phyloP scores from a whole-genome alignment of 2,797 vertebrate species.

The Pangasius mekongensis region DNA sequence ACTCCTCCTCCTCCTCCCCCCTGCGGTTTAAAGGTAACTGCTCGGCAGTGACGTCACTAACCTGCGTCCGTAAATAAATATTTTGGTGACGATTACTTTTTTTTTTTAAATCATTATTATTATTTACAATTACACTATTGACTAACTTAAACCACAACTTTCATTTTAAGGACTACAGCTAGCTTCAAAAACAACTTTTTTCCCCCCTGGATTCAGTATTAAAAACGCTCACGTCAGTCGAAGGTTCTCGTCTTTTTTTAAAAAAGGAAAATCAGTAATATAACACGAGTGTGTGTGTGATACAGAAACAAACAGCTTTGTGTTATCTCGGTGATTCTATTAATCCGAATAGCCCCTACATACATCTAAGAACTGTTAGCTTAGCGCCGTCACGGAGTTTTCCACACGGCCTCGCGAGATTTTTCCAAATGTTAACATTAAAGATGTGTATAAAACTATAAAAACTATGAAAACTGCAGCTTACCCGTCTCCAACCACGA shows the following conservation, averaged over 20 bases:
- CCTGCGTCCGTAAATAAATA: background rate
- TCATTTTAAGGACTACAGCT: background rate
- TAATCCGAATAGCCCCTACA: background rate
- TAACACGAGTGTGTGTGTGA: background rate
- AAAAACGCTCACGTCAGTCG: background rate
- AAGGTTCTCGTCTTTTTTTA: too few relatives aligned
- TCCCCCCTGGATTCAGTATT: background rate
- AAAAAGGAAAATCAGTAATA: background rate
- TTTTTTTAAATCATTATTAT: background rate
- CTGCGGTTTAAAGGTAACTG: slow-evolving; percentile 29
- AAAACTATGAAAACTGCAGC: slow-evolving; percentile 54
- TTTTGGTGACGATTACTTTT: background rate
- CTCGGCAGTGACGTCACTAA: background rate
- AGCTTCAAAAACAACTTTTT: background rate
- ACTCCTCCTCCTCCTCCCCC: background rate
- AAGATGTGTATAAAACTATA: background rate
- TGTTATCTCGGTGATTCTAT: background rate
- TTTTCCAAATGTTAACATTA: background rate
- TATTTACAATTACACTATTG: background rate
- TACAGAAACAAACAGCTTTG: background rate
- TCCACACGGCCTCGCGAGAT: background rate
- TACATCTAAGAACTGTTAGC: background rate
- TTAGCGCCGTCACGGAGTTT: background rate
- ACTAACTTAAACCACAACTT: background rate
- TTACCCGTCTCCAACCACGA: slow-evolving; percentile 98